Evolutionary conservation across 2,888 invertebrate species (phyloP).

Genomic region (Philonicus albiceps): DNA sequence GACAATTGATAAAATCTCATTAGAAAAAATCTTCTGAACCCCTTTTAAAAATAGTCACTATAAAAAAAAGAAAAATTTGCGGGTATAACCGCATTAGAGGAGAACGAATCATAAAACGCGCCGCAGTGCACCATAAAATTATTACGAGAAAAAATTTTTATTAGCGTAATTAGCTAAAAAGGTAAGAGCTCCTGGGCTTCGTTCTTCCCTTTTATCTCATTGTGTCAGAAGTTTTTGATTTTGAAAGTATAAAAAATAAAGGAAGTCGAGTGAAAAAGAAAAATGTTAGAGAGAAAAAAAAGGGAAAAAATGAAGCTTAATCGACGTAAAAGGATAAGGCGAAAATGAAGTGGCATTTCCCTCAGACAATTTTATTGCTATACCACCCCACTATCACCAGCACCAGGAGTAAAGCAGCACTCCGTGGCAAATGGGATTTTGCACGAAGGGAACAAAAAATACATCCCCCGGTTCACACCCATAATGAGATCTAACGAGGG

Average conservation of each 20-base stretch:
- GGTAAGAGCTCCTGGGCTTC: not conserved
- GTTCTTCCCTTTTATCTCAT: not conserved
- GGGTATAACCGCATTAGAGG: not conserved
- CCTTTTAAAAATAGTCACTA: not conserved
- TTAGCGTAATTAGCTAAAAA: slow-evolving; percentile 15
- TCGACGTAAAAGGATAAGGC: slow-evolving; percentile 10
- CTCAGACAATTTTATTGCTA: slow-evolving; percentile 50
- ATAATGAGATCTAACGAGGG: slow-evolving; percentile 36
- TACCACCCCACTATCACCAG: not conserved
- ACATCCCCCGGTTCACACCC: slow-evolving; percentile 7
- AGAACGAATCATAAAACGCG: not conserved
- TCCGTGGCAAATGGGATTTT: slow-evolving; percentile 13
- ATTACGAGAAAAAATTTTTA: slow-evolving; percentile 13
- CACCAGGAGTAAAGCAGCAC: not conserved
- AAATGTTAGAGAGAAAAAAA: not conserved
- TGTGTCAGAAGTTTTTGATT: slow-evolving; percentile 27
- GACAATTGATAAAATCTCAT: slow-evolving; percentile 19
- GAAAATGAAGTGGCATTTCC: slow-evolving; percentile 51
- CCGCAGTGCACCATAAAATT: not conserved
- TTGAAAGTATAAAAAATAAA: slow-evolving; percentile 1
- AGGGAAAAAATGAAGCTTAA: slow-evolving; percentile 26
- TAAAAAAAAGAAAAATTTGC: slow-evolving; percentile 1
- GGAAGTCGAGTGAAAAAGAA: not conserved
- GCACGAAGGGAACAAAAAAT: slow-evolving; percentile 20
- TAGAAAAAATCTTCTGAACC: not conserved